Base-by-base conservation (phyloP, 2,888 invertebrate genomes). In the Neocrepidodera transversa region DNA sequence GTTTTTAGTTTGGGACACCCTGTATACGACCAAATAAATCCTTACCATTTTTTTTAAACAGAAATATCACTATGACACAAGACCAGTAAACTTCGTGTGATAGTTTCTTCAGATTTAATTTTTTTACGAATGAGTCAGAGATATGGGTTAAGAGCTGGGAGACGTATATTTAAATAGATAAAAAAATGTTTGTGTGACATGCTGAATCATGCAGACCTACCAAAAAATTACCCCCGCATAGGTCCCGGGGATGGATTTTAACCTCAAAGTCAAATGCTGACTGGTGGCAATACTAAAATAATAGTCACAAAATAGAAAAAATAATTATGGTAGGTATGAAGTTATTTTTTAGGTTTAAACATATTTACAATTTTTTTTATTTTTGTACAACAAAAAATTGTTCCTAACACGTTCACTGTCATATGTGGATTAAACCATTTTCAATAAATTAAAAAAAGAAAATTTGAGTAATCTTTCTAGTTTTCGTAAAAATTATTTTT, bases 251-350 rank as follows among this genome's bases (percentile, higher is more conserved):
- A 57, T 23, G 58, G 35, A 53, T 55, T 51, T 45, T 40, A 55
- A 55, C 18, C 42, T 52, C 58, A 45, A 64, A 68, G 60, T 78
- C 75, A 79, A 71, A 79, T 77, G 79, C 78, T 78, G 76, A 79
- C 74, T 73, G 72, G 71, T 70, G 79, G 79, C 75, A 79, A 74
- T 68, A 78, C 79, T 79, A 78, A 72, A 77, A 76, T 71, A 71
- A 74, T 58, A 42, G 3, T 3, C 10, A 71, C 56, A 70, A n/a
- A n/a, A n/a, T n/a, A n/a, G n/a, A n/a, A n/a, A n/a, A n/a, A n/a
- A n/a, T n/a, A n/a, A n/a, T n/a, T n/a, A n/a, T n/a, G n/a, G n/a
- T n/a, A n/a, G n/a, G n/a, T n/a, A n/a, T n/a, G n/a, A n/a, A n/a
- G n/a, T n/a, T n/a, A n/a, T n/a, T n/a, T n/a, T n/a, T n/a, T n/a